Conservation (phyloP, 2,113 vertebrate genomes). For the Cyanoramphus novaezelandiae region DNA sequence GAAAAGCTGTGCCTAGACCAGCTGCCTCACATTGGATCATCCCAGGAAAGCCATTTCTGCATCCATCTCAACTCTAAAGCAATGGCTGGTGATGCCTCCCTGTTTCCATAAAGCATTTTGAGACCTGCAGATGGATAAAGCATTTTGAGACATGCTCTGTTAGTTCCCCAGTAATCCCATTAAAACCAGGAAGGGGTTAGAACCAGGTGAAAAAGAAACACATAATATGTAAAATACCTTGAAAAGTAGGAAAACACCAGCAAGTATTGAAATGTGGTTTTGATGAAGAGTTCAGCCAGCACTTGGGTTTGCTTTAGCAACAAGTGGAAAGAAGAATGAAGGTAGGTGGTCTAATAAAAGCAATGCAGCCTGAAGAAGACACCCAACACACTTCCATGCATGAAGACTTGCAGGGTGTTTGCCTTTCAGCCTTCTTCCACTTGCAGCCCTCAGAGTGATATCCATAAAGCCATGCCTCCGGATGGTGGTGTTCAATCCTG, state of each 20-base stretch:
- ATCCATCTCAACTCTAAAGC: background rate
- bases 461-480: background rate
- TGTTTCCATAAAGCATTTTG: accelerated
- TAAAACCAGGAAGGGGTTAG: background rate
- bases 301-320: background rate
- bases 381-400: background rate
- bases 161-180: background rate
- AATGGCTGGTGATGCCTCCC: background rate
- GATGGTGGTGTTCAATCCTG: background rate
- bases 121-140: background rate
- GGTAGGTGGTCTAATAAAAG: background rate
- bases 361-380: background rate
- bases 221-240: background rate
- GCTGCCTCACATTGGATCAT: background rate
- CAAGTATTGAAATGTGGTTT: background rate
- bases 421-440: background rate
- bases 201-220: background rate
- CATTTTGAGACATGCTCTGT: background rate
- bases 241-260: background rate
- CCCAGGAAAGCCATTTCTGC: background rate
- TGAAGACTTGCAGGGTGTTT: background rate
- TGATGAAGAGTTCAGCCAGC: background rate
- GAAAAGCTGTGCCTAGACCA: background rate
- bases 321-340: background rate
- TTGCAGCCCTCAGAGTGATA: background rate